phyloP scores from a whole-genome alignment of 2,113 vertebrate species.

The Lynx canadensis region DNA sequence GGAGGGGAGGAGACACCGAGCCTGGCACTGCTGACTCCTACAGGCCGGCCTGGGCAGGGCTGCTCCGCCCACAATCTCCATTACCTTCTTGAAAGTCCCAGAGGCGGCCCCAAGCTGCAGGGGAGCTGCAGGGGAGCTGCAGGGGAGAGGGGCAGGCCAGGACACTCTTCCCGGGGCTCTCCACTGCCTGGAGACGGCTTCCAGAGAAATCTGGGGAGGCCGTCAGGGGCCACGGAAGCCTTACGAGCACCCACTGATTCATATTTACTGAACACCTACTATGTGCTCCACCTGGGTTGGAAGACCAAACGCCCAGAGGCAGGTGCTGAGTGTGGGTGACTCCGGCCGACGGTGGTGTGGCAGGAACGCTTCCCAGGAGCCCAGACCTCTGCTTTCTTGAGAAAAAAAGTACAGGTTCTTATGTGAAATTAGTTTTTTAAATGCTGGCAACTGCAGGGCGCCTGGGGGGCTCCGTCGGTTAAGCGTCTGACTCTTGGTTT shows the following conservation, averaged over 20 bases:
- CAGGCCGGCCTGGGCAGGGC: slow-evolving; percentile 62
- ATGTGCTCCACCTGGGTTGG: neutral
- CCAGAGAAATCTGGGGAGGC: neutral
- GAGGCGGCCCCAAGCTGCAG: neutral
- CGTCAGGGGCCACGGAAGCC: neutral
- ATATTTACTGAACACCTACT: neutral
- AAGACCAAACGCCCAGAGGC: neutral
- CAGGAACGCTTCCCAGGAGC: neutral
- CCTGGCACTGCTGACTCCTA: slow-evolving; percentile 62
- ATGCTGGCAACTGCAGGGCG: neutral
- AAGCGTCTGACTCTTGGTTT: too few relatives aligned
- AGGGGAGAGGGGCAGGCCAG: neutral
- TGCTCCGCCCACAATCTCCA: slow-evolving; percentile 43
- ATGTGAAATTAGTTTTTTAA: neutral
- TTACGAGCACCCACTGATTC: accelerated
- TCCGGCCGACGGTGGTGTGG: accelerated
- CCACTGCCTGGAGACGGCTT: accelerated
- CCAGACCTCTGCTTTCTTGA: neutral
- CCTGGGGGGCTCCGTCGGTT: too few relatives aligned
- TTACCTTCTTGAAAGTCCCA: neutral
- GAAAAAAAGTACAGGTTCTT: neutral
- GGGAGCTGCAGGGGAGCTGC: neutral
- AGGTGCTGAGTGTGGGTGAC: neutral
- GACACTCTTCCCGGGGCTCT: neutral
- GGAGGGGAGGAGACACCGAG: slow-evolving; percentile 27